Evolutionary conservation across 2,888 invertebrate species (phyloP).

Genomic region (Drosophila emarginata): DNA sequence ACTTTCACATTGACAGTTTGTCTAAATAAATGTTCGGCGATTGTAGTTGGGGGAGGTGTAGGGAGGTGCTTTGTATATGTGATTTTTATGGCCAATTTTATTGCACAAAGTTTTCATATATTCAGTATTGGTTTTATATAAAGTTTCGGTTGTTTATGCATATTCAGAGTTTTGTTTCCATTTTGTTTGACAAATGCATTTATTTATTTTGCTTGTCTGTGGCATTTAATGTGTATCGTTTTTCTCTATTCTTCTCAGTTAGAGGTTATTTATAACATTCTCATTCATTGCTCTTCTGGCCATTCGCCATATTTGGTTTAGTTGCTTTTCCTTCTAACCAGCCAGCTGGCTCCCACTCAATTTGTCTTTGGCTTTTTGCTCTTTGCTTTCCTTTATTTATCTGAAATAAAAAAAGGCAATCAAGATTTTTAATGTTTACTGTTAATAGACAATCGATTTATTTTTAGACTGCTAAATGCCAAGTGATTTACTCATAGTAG

Average conservation of each 20-base stretch:
- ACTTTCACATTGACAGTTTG: slow-evolving; percentile 39
- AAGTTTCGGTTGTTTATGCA: slow-evolving; percentile 24
- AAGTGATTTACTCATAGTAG: slow-evolving; percentile 57
- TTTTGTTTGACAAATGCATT: slow-evolving; percentile 40
- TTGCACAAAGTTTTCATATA: slow-evolving; percentile 40
- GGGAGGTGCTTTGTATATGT: background rate
- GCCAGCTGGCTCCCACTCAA: background rate
- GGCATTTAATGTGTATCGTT: slow-evolving; percentile 35
- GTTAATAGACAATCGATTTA: slow-evolving; percentile 77
- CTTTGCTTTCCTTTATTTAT: slow-evolving; percentile 49
- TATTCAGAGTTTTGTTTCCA: slow-evolving; percentile 18
- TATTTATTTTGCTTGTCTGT: slow-evolving; percentile 30
- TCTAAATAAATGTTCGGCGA: slow-evolving; percentile 42
- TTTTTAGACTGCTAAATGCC: slow-evolving; percentile 68
- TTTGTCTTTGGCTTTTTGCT: slow-evolving; percentile 37
- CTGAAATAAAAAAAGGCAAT: slow-evolving; percentile 70
- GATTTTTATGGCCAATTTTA: slow-evolving; percentile 62
- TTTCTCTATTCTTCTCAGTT: slow-evolving; percentile 17
- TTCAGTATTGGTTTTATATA: slow-evolving; percentile 14
- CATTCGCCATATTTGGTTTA: slow-evolving; percentile 9
- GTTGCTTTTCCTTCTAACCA: background rate
- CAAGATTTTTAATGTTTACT: slow-evolving; percentile 70
- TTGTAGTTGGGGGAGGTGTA: background rate
- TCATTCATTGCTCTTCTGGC: background rate
- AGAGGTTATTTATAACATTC: slow-evolving; percentile 44